Evolutionary conservation across 1,140 invertebrate genomes (phyloP).

Genomic region (Psilanteris sp.): DNA sequence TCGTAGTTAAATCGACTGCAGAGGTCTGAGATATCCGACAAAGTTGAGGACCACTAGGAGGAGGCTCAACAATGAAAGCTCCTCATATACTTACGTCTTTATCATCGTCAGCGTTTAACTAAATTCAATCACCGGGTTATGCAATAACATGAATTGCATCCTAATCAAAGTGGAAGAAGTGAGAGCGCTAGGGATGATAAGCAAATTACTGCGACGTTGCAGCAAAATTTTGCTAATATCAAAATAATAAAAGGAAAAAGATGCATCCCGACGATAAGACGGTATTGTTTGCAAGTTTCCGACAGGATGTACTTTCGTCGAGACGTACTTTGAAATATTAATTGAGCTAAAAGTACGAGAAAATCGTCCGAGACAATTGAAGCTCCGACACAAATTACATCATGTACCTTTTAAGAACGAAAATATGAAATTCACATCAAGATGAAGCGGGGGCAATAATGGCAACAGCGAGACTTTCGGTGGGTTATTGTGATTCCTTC

Average conservation of each 20-base stretch:
- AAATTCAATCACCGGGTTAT: conserved; percentile 19
- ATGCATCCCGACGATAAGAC: conserved; percentile 15
- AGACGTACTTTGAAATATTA: conserved; percentile 50
- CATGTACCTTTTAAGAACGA: conserved; percentile 35
- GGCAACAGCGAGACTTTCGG: conserved; percentile 3
- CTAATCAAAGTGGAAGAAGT: not conserved
- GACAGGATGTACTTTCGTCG: conserved; percentile 36
- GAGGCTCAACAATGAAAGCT: conserved; percentile 46
- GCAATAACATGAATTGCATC: not conserved
- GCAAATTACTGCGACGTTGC: conserved; percentile 35
- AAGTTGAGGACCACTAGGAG: conserved; percentile 40
- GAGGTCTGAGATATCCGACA: no score
- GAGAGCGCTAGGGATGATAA: conserved; percentile 13
- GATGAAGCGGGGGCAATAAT: not conserved
- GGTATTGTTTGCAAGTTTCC: conserved; percentile 43
- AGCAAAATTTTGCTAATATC: conserved; percentile 26
- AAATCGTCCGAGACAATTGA: conserved; percentile 48
- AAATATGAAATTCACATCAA: conserved; percentile 31
- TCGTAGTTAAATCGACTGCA: conserved; percentile 14
- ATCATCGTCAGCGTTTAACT: conserved; percentile 22
- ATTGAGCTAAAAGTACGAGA: conserved; percentile 49
- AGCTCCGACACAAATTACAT: conserved; percentile 49
- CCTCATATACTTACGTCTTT: conserved; percentile 16
- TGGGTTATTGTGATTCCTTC: conserved; percentile 36
- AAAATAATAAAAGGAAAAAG: conserved; percentile 41